Conservation (phyloP, 2,113 vertebrate genomes). For the Corythornis madagascariensis region DNA sequence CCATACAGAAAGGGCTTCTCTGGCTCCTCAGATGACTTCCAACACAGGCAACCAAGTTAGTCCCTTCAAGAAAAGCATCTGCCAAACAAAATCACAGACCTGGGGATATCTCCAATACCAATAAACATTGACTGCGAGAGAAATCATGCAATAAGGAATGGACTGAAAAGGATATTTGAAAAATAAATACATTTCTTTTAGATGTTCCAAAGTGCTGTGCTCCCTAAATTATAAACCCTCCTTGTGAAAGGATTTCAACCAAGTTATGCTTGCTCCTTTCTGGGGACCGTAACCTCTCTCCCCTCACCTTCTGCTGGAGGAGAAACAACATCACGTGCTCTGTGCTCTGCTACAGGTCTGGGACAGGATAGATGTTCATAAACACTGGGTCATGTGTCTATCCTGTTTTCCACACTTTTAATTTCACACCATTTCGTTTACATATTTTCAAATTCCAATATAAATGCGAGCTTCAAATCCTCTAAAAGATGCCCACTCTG, state of each 20-base stretch:
- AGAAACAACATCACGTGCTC: constrained; percentile 49
- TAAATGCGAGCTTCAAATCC: neutral
- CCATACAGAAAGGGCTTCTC: neutral
- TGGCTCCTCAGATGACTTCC: neutral
- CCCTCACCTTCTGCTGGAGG: constrained; percentile 28
- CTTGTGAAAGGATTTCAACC: neutral
- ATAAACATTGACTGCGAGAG: neutral
- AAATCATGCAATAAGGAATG: neutral
- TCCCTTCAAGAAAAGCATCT: neutral
- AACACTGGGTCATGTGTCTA: constrained; percentile 27
- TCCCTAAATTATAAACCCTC: neutral
- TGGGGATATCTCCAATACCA: neutral
- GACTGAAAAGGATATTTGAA: neutral
- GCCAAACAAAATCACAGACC: neutral
- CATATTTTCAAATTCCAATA: neutral
- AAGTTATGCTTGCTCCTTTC: neutral
- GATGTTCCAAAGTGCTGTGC: neutral
- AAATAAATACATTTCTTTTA: neutral
- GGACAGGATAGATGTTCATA: neutral
- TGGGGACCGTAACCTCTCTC: neutral
- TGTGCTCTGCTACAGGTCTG: neutral
- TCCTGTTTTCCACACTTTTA: constrained; percentile 30
- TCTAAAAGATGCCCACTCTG: neutral
- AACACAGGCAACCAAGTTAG: neutral
- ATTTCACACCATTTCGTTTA: constrained; percentile 9